Evolutionary conservation across 1,140 invertebrate species (phyloP), one percentile per base, ranked within the genome.

Genomic region (Octopus bimaculoides): DNA sequence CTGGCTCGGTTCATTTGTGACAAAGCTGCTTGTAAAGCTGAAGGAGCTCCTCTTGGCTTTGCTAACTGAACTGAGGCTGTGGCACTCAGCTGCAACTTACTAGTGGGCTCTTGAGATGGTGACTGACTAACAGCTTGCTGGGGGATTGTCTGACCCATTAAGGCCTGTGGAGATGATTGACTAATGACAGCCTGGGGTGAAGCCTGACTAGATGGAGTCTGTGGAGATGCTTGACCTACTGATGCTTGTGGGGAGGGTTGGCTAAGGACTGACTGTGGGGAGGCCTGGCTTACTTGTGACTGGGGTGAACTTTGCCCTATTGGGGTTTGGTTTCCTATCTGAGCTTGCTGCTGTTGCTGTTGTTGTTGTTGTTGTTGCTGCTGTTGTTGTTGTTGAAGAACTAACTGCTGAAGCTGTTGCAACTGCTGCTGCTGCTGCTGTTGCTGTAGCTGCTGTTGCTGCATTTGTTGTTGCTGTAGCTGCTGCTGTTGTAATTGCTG

Each of bases 391-490:
- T 71, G 66, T 6, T 8, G 17, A n/a, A 20, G 26, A 14, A 71
- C 66, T 71, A 71, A 6, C 66, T 71, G 66, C 26, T 71, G 66
- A 71, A 71, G 66, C 8, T 71, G 66, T 71, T 71, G 66, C 17
- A 12, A 17, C 56, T 61, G 56, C 56, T 61, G 56, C 66, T 71
- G 66, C n/a, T n/a, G 26, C 26, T 41, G 26, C 3, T 41, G 26
- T 41, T 41, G 26, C 26, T 41, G 26, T 41, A 41, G 26, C 26
- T 41, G 26, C 26, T 41, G 26, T 41, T 41, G 26, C 26, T 41
- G 26, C 26, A 41, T 41, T 3, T 41, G 26, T 41, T 41, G 26
- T 41, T 41, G 26, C 3, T 41, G 26, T 3, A 41, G 26, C 26
- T 41, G 26, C 26, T 41, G 26, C 26, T 41, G 26, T 41, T 41